A percentile compares a stretch with the other conserved stretches of the same genome.
Evolutionary conservation across 1,140 invertebrate species (phyloP).

Genomic region (Drosophila sturtevanti): DNA sequence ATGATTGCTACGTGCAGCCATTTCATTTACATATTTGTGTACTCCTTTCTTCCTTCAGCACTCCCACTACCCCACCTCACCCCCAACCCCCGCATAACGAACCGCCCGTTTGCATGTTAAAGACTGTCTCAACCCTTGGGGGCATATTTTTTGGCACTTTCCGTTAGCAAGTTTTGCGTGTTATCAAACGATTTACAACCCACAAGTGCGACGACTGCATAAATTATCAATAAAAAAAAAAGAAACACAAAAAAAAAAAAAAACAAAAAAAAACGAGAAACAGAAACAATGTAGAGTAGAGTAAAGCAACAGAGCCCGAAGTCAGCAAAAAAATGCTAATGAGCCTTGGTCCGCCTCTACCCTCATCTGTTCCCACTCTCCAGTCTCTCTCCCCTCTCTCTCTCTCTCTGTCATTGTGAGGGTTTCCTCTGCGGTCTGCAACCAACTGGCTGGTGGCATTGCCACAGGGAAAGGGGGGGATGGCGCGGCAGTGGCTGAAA

Average conservation of each 20-base stretch:
- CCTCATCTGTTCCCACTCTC: background rate
- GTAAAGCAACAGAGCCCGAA: constrained; percentile 58
- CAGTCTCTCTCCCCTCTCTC: background rate
- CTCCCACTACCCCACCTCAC: background rate
- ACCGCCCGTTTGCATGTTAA: background rate
- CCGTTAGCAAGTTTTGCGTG: constrained; percentile 71
- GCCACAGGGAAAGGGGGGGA: background rate
- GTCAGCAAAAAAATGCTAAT: constrained; percentile 74
- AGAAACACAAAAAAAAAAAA: constrained; percentile 59
- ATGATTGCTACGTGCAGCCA: constrained; percentile 38
- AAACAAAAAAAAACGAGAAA: constrained; percentile 20
- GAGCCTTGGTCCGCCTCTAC: constrained; percentile 39
- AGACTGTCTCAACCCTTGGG: constrained; percentile 16
- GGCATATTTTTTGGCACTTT: constrained; percentile 68
- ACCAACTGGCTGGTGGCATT: constrained; percentile 57
- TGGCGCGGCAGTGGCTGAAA: background rate
- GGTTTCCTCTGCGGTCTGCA: constrained; percentile 52
- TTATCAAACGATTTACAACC: constrained; percentile 78
- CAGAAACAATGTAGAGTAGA: constrained; percentile 53
- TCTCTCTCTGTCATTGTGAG: constrained; percentile 19
- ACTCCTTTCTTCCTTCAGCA: background rate
- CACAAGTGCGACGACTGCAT: constrained; percentile 79
- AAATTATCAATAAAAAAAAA: constrained; percentile 75
- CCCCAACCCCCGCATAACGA: background rate
- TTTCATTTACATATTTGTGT: constrained; percentile 55